These are phyloP conservation scores for Latrodectus geometricus DNA, from an alignment of 1,140 invertebrate genomes.

Conservation along the genomic window DNA sequence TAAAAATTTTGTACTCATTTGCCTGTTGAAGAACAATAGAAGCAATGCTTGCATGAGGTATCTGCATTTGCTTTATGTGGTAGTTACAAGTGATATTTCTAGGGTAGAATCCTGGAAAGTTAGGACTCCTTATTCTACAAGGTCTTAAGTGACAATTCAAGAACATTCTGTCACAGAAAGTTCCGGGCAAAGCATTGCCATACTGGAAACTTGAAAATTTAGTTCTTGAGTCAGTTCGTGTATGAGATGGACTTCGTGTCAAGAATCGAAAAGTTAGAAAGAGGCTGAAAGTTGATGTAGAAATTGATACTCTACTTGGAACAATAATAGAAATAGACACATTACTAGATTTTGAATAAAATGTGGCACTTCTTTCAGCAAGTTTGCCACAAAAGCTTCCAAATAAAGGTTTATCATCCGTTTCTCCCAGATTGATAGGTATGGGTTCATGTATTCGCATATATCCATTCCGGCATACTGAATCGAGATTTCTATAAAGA, in stretches of 20 bases:
- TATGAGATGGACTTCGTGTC: background rate
- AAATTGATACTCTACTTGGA: slow-evolving; percentile 54
- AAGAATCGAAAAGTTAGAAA: slow-evolving; percentile 62
- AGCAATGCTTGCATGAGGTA: slow-evolving; percentile 44
- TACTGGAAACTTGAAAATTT: background rate
- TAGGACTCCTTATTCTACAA: slow-evolving; percentile 62
- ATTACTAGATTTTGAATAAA: slow-evolving; percentile 61
- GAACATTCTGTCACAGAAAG: slow-evolving; percentile 63
- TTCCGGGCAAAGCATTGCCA: slow-evolving; percentile 44
- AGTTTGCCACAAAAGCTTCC: slow-evolving; percentile 45
- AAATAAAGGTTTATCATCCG: background rate
- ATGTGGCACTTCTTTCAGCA: slow-evolving; percentile 50
- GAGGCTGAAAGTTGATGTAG: slow-evolving; percentile 59
- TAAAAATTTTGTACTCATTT: slow-evolving; percentile 64
- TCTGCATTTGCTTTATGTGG: slow-evolving; percentile 54
- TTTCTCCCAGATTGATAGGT: background rate
- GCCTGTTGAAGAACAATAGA: slow-evolving; percentile 52
- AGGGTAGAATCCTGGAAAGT: slow-evolving; percentile 64
- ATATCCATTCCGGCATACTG: slow-evolving; percentile 29
- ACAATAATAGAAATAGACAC: slow-evolving; percentile 58
- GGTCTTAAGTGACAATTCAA: slow-evolving; percentile 53
- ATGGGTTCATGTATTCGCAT: slow-evolving; percentile 26
- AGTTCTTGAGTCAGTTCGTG: background rate
- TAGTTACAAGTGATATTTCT: slow-evolving; percentile 64
- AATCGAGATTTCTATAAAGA: slow-evolving; percentile 3